phyloP scores from a whole-genome alignment of 2,888 invertebrate genomes.

The Aradus depressus region DNA sequence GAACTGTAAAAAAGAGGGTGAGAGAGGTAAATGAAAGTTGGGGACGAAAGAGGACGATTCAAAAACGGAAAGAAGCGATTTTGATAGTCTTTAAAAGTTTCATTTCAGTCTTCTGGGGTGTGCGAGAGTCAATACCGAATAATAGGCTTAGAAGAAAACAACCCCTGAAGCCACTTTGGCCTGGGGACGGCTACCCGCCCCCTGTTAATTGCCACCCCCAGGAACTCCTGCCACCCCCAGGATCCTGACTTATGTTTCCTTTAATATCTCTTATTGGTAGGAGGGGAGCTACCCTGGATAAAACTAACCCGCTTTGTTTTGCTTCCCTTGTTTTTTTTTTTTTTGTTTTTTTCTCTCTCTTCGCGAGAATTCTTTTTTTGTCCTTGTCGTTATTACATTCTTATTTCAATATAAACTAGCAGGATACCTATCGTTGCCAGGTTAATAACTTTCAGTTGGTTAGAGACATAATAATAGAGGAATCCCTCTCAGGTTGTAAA shows the following conservation, averaged over 20 bases:
- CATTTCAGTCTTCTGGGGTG: slow-evolving; percentile 14
- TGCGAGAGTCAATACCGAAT: slow-evolving; percentile 17
- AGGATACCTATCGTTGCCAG: too few relatives aligned
- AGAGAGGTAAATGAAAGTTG: slow-evolving; percentile 15
- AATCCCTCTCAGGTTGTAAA: too few relatives aligned
- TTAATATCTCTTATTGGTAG: slow-evolving; percentile 24
- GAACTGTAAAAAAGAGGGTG: too few relatives aligned
- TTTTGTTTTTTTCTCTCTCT: slow-evolving; percentile 1
- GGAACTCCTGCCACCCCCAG: neutral
- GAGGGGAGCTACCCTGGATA: neutral
- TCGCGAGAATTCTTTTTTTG: too few relatives aligned
- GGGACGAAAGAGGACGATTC: slow-evolving; percentile 23
- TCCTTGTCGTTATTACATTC: too few relatives aligned
- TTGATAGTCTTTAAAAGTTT: slow-evolving; percentile 29
- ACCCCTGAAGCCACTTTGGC: slow-evolving; percentile 23
- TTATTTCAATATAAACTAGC: too few relatives aligned
- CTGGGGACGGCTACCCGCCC: too few relatives aligned
- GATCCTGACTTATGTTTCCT: slow-evolving; percentile 25
- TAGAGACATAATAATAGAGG: too few relatives aligned
- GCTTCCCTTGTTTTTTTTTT: neutral
- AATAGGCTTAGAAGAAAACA: slow-evolving; percentile 27
- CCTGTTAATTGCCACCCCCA: slow-evolving; percentile 11
- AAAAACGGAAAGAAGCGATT: slow-evolving; percentile 28
- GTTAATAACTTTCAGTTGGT: too few relatives aligned
- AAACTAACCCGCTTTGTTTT: too few relatives aligned